Percentiles rank a stretch among this genome's conserved stretches.
These are phyloP conservation scores for Hydrochoerus hydrochaeris DNA, from an alignment of 2,113 vertebrate species.

Conservation along the genomic window DNA sequence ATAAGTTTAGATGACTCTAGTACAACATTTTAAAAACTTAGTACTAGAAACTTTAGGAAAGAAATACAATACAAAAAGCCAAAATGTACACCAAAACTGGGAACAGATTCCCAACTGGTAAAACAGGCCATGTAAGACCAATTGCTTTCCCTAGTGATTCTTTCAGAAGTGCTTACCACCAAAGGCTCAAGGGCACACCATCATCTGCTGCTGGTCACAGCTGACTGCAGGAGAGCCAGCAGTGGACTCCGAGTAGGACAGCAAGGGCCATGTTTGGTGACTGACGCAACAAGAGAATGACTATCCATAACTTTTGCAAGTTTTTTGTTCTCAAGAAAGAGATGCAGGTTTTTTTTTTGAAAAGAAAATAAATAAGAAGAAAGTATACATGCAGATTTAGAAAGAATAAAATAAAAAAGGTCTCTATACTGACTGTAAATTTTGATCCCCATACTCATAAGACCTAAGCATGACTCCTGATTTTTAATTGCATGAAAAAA, in stretches of 20 bases:
- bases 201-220: background rate
- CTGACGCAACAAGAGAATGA: background rate
- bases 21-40: background rate
- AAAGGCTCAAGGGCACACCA: background rate
- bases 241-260: no score
- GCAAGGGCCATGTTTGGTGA: background rate
- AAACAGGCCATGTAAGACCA: background rate
- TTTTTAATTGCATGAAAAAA: background rate
- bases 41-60: background rate
- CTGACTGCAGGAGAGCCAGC: no score
- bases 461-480: background rate
- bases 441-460: background rate
- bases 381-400: background rate
- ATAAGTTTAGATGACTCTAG: background rate
- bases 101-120: background rate
- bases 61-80: background rate
- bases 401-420: background rate
- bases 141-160: background rate
- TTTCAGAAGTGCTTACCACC: background rate
- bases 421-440: background rate
- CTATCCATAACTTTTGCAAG: background rate
- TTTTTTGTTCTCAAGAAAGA: background rate
- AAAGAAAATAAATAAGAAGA: background rate
- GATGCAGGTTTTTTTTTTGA: background rate
- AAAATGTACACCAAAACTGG: background rate